A percentile compares a stretch with the other conserved stretches of the same genome.
Conservation (phyloP, 1,140 invertebrate species). For the Trichomalopsis sarcophagae region DNA sequence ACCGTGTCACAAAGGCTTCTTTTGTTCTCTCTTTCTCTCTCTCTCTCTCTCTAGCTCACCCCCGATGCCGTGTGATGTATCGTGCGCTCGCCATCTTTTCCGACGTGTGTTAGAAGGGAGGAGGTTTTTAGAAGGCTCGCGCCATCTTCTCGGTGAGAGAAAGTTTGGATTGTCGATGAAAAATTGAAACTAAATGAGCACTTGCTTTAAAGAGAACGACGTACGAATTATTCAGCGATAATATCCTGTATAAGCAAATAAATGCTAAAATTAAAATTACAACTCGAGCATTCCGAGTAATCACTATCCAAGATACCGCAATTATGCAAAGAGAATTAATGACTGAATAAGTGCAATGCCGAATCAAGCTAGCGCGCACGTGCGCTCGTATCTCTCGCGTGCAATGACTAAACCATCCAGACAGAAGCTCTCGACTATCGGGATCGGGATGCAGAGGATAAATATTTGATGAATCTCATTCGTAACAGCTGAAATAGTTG, state of each 20-base stretch:
- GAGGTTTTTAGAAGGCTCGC: neutral
- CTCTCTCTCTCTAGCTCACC: neutral
- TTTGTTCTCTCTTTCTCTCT: neutral
- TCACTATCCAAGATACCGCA: neutral
- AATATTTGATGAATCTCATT: conserved; percentile 5
- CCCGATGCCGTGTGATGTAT: neutral
- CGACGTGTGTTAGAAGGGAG: neutral
- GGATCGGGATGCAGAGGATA: neutral
- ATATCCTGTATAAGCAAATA: no score
- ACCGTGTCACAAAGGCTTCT: neutral
- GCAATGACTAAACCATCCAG: neutral
- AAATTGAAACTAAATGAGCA: no score
- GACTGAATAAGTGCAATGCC: neutral
- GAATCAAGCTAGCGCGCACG: neutral
- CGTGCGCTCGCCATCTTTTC: neutral
- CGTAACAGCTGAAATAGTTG: neutral
- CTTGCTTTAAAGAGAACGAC: no score
- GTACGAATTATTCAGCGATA: no score
- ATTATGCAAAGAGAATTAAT: no score
- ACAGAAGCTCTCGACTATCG: neutral
- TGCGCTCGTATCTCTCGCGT: neutral
- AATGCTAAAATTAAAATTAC: no score
- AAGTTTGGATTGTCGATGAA: no score
- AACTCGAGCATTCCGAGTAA: neutral
- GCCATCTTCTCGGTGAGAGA: neutral